These are phyloP conservation scores for Paraplagusia blochii DNA, from an alignment of 2,113 vertebrate species.

Conservation along the genomic window DNA sequence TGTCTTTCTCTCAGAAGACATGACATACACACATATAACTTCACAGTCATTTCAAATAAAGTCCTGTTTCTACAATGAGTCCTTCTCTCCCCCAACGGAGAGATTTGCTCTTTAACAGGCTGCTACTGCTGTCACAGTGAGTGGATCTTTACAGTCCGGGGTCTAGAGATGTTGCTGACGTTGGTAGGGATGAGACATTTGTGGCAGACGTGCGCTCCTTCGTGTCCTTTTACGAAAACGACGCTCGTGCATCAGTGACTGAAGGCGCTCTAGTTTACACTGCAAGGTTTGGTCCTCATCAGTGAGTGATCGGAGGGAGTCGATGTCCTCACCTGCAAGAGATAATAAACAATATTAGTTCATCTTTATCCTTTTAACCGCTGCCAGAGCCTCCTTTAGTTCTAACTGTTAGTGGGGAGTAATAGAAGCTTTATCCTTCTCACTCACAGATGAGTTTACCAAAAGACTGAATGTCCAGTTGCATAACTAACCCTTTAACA, in stretches of 20 bases:
- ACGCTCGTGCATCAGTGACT: slow-evolving; percentile 87
- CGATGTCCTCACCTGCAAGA: slow-evolving; percentile 61
- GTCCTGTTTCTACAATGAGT: slow-evolving; percentile 7
- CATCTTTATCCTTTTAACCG: too few relatives aligned
- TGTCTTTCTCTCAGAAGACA: neutral
- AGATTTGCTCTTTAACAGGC: slow-evolving; percentile 40
- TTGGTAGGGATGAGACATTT: slow-evolving; percentile 78
- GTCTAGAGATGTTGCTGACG: slow-evolving; percentile 29
- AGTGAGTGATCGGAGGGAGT: slow-evolving; percentile 66
- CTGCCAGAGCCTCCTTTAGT: too few relatives aligned
- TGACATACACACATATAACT: neutral
- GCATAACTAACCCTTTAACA: too few relatives aligned
- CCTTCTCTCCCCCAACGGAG: slow-evolving; percentile 25
- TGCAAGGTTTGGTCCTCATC: slow-evolving; percentile 84
- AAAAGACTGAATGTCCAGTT: too few relatives aligned
- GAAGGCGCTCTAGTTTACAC: slow-evolving; percentile 88
- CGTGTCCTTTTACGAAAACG: slow-evolving; percentile 82
- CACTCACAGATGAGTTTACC: too few relatives aligned
- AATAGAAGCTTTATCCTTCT: too few relatives aligned
- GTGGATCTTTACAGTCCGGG: slow-evolving; percentile 56
- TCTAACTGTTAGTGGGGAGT: too few relatives aligned
- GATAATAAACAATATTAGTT: too few relatives aligned
- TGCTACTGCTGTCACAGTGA: slow-evolving; percentile 74
- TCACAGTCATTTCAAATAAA: neutral
- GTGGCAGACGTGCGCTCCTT: slow-evolving; percentile 74